Evolutionary conservation across 2,797 vertebrate genomes (phyloP).

Genomic region (Syngnathus acus): DNA sequence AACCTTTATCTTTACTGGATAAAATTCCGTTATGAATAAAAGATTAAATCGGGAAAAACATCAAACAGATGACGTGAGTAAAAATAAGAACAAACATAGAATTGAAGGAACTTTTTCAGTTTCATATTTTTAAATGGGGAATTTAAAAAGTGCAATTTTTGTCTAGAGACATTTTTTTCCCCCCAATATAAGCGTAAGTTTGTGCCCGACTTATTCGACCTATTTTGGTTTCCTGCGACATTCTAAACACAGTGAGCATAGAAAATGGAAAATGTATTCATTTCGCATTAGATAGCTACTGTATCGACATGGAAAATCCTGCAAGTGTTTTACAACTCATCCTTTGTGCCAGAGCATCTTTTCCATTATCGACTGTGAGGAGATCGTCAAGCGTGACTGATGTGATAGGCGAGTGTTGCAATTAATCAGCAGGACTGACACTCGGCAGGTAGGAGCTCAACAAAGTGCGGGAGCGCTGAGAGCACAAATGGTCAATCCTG

Average conservation of each 20-base stretch:
- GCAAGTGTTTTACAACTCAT: not conserved
- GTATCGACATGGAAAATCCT: too few relatives aligned
- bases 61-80: not conserved
- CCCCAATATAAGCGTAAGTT: not conserved
- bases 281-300: too few relatives aligned
- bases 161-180: too few relatives aligned
- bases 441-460: not conserved
- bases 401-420: slow-evolving; percentile 11
- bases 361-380: not conserved
- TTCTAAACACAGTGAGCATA: too few relatives aligned
- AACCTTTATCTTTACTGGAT: not conserved
- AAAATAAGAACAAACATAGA: not conserved
- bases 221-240: too few relatives aligned
- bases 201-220: not conserved
- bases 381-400: slow-evolving; percentile 4
- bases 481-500: slow-evolving; percentile 13
- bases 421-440: slow-evolving; percentile 16
- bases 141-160: not conserved
- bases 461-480: slow-evolving; percentile 6
- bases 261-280: too few relatives aligned
- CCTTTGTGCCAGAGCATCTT: not conserved
- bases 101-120: not conserved
- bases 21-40: not conserved
- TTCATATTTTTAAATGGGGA: not conserved
- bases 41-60: slow-evolving; percentile 3